Conservation (phyloP, 1,140 invertebrate genomes). For the Zaprionus ghesquierei region DNA sequence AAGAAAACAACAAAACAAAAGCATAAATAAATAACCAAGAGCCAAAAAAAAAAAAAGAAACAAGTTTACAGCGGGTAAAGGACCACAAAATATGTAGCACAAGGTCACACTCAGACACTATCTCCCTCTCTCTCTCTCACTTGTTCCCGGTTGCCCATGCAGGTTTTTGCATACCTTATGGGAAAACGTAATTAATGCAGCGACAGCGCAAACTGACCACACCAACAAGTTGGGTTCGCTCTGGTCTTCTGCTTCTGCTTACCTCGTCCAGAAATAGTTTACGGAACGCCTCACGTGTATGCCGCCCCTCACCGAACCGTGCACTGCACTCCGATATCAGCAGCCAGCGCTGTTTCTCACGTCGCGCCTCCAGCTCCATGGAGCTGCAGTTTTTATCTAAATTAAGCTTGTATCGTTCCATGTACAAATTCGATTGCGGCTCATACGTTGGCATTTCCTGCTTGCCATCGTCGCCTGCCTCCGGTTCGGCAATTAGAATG, state of each 20-base stretch:
- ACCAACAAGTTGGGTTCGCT: no score
- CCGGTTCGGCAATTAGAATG: conserved; percentile 57
- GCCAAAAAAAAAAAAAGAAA: conserved; percentile 45
- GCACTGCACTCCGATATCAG: conserved; percentile 82
- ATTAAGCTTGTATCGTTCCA: conserved; percentile 82
- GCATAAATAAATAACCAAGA: conserved; percentile 42
- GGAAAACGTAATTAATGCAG: background rate
- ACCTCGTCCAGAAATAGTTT: conserved; percentile 80
- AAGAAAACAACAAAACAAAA: conserved; percentile 47
- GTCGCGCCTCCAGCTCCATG: conserved; percentile 82
- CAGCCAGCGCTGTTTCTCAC: conserved; percentile 81
- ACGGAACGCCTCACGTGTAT: conserved; percentile 78
- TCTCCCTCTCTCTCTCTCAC: background rate
- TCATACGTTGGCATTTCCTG: conserved; percentile 64
- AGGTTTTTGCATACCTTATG: background rate
- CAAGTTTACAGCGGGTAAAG: conserved; percentile 71
- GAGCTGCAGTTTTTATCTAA: conserved; percentile 82
- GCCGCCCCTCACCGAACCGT: conserved; percentile 78
- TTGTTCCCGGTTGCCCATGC: conserved; percentile 10
- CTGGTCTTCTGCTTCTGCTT: conserved; percentile 21
- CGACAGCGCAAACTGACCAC: background rate
- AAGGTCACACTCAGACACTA: conserved; percentile 49
- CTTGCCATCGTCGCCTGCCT: conserved; percentile 26
- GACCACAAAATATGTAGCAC: conserved; percentile 74
- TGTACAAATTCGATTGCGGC: conserved; percentile 79